Evolutionary conservation across 2,888 invertebrate species (phyloP).

Genomic region (Sturmia bella): DNA sequence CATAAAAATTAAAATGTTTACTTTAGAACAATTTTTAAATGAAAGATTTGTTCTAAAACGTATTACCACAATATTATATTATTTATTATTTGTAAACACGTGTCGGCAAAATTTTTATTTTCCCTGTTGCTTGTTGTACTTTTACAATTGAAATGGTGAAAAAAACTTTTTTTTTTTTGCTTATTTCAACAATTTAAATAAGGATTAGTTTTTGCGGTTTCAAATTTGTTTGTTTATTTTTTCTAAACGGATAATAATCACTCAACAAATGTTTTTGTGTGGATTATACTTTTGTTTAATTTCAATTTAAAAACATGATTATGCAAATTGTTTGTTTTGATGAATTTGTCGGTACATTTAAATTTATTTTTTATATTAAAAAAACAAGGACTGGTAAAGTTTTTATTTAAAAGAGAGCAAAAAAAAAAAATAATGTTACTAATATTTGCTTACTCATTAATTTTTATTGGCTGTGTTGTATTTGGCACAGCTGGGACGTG

Average conservation of each 20-base stretch:
- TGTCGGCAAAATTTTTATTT: not conserved
- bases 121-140: not conserved
- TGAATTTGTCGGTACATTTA: conserved; percentile 26
- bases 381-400: not conserved
- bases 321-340: conserved; percentile 44
- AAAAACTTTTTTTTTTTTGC: not conserved
- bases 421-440: conserved; percentile 23
- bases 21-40: too few relatives aligned
- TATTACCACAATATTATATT: too few relatives aligned
- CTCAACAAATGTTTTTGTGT: not conserved
- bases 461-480: conserved; percentile 40
- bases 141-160: not conserved
- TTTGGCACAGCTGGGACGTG: too few relatives aligned
- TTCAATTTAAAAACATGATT: conserved; percentile 62
- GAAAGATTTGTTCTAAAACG: too few relatives aligned
- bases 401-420: not conserved
- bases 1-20: not conserved
- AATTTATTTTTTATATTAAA: not conserved
- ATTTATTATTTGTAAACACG: too few relatives aligned
- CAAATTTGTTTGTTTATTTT: not conserved
- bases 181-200: conserved; percentile 31
- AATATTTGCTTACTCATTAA: conserved; percentile 19
- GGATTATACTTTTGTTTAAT: not conserved
- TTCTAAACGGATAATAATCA: too few relatives aligned
- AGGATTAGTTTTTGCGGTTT: conserved; percentile 22